Conservation (phyloP, 2,888 invertebrate species). For the Cerastoderma edule region DNA sequence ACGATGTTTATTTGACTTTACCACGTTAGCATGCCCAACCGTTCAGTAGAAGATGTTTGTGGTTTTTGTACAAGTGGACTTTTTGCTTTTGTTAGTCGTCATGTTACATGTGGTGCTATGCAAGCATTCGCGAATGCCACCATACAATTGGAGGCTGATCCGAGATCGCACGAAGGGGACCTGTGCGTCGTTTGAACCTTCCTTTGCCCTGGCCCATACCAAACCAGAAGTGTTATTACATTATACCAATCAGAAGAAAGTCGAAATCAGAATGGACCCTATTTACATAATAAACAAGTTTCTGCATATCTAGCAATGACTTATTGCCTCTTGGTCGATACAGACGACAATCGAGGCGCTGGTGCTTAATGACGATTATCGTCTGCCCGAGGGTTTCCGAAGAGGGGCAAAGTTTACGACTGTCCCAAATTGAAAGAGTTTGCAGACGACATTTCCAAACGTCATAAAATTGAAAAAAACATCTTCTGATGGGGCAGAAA, state of each 20-base stretch:
- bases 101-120: not conserved
- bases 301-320: not conserved
- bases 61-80: not conserved
- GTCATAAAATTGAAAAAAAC: not conserved
- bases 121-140: not conserved
- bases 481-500: no score
- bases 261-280: not conserved
- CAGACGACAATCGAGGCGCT: not conserved
- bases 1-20: no score
- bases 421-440: not conserved
- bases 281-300: constrained; percentile 7
- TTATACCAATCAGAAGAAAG: not conserved
- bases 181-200: no score
- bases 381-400: not conserved
- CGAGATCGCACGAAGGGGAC: not conserved
- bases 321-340: not conserved
- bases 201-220: no score
- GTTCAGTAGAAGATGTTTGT: no score
- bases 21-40: no score
- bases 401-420: not conserved
- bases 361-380: not conserved
- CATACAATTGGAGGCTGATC: not conserved
- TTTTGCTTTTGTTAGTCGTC: not conserved
- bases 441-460: not conserved
- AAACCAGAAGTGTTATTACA: not conserved